Conservation (phyloP, 2,113 vertebrate species). For the Oncorhynchus keta region DNA sequence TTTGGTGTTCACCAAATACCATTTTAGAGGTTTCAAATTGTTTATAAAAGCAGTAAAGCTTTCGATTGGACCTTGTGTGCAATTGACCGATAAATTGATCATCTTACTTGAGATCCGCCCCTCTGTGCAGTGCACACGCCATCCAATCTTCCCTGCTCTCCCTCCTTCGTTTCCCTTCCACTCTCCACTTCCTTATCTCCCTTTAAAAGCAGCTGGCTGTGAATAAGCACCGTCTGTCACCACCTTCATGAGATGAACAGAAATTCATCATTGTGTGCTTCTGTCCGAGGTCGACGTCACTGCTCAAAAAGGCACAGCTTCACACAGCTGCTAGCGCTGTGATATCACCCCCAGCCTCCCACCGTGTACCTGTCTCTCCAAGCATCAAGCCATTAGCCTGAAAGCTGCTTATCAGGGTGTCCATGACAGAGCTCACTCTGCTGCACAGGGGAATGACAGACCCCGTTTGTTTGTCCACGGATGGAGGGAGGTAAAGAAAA, state of each 20-base stretch:
- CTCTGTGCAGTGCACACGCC: conserved; percentile 8
- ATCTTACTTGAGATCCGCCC: conserved; percentile 14
- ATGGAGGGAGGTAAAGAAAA: neutral
- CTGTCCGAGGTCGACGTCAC: neutral
- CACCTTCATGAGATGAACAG: neutral
- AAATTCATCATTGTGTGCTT: conserved; percentile 14
- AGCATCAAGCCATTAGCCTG: neutral
- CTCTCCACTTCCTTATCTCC: neutral
- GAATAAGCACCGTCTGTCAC: neutral
- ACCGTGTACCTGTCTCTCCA: conserved; percentile 2
- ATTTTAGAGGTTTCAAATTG: no score
- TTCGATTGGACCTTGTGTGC: no score
- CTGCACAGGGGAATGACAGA: conserved; percentile 5
- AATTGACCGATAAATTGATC: no score
- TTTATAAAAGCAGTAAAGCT: no score
- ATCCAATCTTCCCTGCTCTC: conserved; percentile 33
- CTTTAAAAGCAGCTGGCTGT: neutral
- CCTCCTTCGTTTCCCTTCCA: neutral
- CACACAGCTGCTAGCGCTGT: conserved; percentile 7
- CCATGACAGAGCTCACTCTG: neutral
- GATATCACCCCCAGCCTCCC: neutral
- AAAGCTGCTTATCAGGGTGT: conserved; percentile 13
- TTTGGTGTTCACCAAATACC: no score
- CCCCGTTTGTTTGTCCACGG: conserved; percentile 4
- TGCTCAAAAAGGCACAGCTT: conserved; percentile 7